These are phyloP conservation scores for Fragum whitleyi DNA, from an alignment of 2,888 invertebrate genomes.

Conservation along the genomic window DNA sequence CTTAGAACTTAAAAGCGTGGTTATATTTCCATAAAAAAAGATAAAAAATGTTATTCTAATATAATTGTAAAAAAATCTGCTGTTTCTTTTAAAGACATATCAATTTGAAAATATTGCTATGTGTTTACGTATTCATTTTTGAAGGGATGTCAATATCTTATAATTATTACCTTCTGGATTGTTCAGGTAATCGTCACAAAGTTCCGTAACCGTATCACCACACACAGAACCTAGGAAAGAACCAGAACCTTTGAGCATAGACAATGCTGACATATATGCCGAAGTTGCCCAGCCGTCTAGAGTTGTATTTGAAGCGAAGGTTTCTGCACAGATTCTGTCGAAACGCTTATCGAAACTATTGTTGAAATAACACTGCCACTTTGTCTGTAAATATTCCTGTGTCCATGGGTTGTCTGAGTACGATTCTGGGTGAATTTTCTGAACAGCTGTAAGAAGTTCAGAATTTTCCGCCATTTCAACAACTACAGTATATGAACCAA, in stretches of 20 bases:
- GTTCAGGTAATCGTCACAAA: constrained; percentile 40
- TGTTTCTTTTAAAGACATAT: too few species aligned
- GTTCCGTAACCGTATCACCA: constrained; percentile 1
- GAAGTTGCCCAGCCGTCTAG: constrained; percentile 38
- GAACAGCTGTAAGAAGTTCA: constrained; percentile 23
- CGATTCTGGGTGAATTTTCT: constrained; percentile 23
- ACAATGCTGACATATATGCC: constrained; percentile 33
- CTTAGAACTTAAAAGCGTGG: too few species aligned
- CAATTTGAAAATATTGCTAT: too few species aligned
- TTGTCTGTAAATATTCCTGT: constrained; percentile 36
- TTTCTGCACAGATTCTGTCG: constrained; percentile 3
- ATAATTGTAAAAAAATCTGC: too few species aligned
- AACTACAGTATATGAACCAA: constrained; percentile 51
- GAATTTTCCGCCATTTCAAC: constrained; percentile 41
- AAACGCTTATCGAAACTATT: constrained; percentile 52
- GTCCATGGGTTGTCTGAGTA: constrained; percentile 45
- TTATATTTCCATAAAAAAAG: too few species aligned
- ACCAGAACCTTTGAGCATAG: constrained; percentile 37
- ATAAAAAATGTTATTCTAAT: too few species aligned
- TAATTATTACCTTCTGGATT: constrained; percentile 29
- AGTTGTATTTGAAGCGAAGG: neutral
- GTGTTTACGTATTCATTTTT: too few species aligned
- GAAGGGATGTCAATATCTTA: too few species aligned
- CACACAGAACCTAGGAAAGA: constrained; percentile 12
- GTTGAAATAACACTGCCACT: constrained; percentile 45